A percentile compares a stretch with the other conserved stretches of the same genome.
phyloP scores from a whole-genome alignment of 2,888 invertebrate species.

The Julus scandinavius region DNA sequence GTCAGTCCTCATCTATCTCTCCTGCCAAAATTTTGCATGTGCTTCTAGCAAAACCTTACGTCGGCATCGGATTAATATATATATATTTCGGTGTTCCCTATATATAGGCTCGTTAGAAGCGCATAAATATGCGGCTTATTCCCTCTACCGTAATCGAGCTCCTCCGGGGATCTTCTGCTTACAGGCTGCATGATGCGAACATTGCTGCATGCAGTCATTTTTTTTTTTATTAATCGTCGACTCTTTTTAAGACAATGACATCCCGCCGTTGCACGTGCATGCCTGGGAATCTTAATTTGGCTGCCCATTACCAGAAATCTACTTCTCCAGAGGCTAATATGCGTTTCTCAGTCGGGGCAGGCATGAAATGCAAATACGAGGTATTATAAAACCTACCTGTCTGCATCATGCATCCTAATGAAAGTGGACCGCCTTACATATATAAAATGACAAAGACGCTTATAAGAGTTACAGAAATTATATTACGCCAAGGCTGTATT shows the following conservation, averaged over 20 bases:
- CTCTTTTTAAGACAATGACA: background rate
- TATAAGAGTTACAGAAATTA: background rate
- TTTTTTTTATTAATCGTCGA: background rate
- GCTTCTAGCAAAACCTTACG: background rate
- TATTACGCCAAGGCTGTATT: conserved; percentile 6
- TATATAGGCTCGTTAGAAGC: background rate
- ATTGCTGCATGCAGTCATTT: background rate
- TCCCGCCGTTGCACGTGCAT: background rate
- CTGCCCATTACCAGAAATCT: background rate
- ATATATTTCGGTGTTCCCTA: background rate
- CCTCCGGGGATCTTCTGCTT: background rate
- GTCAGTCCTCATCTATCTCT: background rate
- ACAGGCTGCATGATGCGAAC: background rate
- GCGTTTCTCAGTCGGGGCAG: background rate
- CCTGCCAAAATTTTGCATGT: background rate
- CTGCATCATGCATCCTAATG: conserved; percentile 19
- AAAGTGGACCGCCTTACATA: background rate
- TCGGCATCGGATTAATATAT: background rate
- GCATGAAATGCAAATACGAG: conserved; percentile 12
- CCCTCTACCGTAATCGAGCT: background rate
- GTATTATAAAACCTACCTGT: background rate
- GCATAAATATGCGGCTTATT: background rate
- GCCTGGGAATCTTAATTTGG: conserved; percentile 9
- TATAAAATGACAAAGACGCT: background rate
- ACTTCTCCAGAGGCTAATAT: background rate